These are phyloP conservation scores for Himalopsyche tibetana DNA, from an alignment of 2,888 invertebrate species.

Conservation along the genomic window DNA sequence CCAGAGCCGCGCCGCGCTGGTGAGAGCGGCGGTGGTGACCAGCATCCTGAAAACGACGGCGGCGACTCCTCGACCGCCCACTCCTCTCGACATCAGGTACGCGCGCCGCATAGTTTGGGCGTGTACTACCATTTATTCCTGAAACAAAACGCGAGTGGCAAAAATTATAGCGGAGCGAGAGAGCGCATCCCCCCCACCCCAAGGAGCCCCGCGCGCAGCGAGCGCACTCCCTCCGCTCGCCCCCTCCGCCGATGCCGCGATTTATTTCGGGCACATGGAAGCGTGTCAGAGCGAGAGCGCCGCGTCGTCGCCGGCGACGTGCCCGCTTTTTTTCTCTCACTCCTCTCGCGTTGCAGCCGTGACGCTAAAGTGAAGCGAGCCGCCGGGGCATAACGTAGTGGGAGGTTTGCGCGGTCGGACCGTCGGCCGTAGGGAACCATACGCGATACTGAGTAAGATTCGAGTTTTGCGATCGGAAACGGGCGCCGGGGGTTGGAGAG, in stretches of 20 bases:
- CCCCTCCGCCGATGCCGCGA: slow-evolving; percentile 47
- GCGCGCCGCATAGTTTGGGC: slow-evolving; percentile 66
- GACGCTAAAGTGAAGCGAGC: slow-evolving; percentile 66
- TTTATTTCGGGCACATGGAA: slow-evolving; percentile 57
- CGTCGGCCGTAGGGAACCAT: slow-evolving; percentile 51
- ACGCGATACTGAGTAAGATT: slow-evolving; percentile 26
- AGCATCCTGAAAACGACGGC: slow-evolving; percentile 63
- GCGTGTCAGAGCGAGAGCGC: slow-evolving; percentile 54
- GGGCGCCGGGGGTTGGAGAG: not conserved
- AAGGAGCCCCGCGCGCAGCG: slow-evolving; percentile 32
- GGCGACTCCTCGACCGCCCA: slow-evolving; percentile 36
- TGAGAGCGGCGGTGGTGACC: slow-evolving; percentile 60
- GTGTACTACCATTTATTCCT: slow-evolving; percentile 64
- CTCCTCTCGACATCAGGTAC: slow-evolving; percentile 59
- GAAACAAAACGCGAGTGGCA: slow-evolving; percentile 63
- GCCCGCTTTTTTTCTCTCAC: slow-evolving; percentile 60
- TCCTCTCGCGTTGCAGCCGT: slow-evolving; percentile 62
- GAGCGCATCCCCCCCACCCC: slow-evolving; percentile 63
- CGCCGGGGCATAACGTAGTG: slow-evolving; percentile 70
- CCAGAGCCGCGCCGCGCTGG: slow-evolving; percentile 7
- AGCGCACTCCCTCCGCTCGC: slow-evolving; percentile 8
- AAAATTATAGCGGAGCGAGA: slow-evolving; percentile 64
- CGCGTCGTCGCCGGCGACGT: slow-evolving; percentile 47
- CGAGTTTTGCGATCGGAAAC: slow-evolving; percentile 35
- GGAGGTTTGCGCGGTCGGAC: slow-evolving; percentile 61